Conservation (phyloP, 1,140 invertebrate species). For the Magallana angulata region DNA sequence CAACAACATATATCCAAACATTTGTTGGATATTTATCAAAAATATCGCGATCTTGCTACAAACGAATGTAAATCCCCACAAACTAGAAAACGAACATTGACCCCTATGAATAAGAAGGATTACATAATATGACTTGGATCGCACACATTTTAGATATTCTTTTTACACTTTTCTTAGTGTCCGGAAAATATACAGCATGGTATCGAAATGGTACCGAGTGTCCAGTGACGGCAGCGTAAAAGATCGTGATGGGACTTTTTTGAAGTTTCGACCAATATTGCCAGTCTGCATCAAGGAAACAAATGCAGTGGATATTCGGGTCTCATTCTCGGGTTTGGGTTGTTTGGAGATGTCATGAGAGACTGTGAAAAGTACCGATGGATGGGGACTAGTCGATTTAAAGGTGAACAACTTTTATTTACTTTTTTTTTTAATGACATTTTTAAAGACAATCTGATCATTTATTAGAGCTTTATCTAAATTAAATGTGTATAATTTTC, state of each 20-base stretch:
- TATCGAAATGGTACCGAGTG: conserved; percentile 65
- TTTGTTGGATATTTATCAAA: too few species aligned
- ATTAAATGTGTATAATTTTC: background rate
- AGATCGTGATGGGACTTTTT: conserved; percentile 52
- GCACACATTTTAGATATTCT: too few species aligned
- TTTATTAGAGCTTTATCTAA: background rate
- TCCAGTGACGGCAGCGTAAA: conserved; percentile 60
- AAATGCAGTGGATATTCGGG: conserved; percentile 57
- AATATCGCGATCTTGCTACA: too few species aligned
- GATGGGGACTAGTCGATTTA: conserved; percentile 67
- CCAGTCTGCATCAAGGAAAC: conserved; percentile 61
- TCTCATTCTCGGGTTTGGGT: conserved; percentile 66
- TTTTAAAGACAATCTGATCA: too few species aligned
- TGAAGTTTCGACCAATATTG: conserved; percentile 53
- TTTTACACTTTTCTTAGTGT: conserved; percentile 45
- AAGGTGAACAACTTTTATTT: conserved; percentile 47
- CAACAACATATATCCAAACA: too few species aligned
- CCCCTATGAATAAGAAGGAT: too few species aligned
- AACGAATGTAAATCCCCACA: too few species aligned
- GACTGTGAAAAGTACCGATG: conserved; percentile 67
- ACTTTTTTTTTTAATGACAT: too few species aligned
- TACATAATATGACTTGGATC: too few species aligned
- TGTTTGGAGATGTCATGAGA: conserved; percentile 67
- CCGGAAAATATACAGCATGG: conserved; percentile 62
- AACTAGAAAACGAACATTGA: too few species aligned